Evolutionary conservation across 2,797 vertebrate species (phyloP), one percentile per base, ranked within the genome.

Genomic region (Capromys pilorides): DNA sequence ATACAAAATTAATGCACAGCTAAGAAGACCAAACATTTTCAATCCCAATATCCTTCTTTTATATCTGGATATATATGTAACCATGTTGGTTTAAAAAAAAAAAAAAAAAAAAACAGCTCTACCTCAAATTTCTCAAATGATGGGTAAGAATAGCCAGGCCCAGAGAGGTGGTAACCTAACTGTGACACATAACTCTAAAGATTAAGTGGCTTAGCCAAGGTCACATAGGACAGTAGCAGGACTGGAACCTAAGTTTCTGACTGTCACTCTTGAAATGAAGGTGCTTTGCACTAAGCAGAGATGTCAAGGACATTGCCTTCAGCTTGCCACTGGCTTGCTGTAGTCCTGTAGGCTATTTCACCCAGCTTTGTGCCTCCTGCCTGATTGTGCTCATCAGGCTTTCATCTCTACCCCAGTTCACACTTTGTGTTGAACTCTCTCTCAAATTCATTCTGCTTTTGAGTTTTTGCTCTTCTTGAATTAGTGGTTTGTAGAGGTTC

Each of bases 391-490:
- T 71, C 12, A 69, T 62, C n/a, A 28, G 18, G 3, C 77, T 80
- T 31, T 75, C 64, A 80, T 22, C 49, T 85, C 84, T 45, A 62
- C n/a, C n/a, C 33, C 36, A 73, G 4, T 64, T 86, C 21, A 92
- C 18, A n/a, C 16, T 88, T 69, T 71, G 5, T 57, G 51, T 62
- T 86, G 41, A 67, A 24, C 12, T 19, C 85, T 11, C 75, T 86
- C 24, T 54, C 83, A 85, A 33, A 4, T 4, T 91, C 49, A 81
- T 67, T 95, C 18, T 89, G 5, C n/a, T 54, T 82, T 85, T 67
- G 39, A 93, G 6, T 71, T 86, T 75, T 69, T 80, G 64, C 31
- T 69, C 5, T 87, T 67, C 39, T 39, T 62, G 26, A 86, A 22
- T 67, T 16, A 22, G n/a, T 61, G 22, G 28, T 66, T 62, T 77